phyloP scores from a whole-genome alignment of 2,113 vertebrate genomes.

The Agapornis roseicollis region DNA sequence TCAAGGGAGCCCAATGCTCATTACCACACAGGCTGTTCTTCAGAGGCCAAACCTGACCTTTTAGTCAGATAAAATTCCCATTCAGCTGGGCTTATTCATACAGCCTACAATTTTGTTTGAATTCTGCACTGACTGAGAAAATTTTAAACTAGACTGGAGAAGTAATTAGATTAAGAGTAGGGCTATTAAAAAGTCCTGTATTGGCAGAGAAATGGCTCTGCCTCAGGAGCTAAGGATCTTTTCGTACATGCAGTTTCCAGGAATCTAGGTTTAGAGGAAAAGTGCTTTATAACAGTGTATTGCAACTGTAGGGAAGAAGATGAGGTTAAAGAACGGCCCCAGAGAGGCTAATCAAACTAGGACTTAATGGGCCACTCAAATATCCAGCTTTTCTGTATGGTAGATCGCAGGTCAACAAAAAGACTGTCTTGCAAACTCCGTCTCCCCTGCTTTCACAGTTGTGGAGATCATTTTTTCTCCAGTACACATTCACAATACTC shows the following conservation, averaged over 20 bases:
- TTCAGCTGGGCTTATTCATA: conserved; percentile 18
- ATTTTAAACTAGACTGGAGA: background rate
- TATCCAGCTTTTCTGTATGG: background rate
- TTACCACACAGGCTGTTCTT: conserved; percentile 8
- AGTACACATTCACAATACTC: background rate
- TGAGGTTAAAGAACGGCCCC: background rate
- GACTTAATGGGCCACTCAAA: background rate
- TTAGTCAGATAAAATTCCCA: conserved; percentile 28
- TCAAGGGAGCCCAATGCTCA: background rate
- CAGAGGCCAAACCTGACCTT: conserved; percentile 21
- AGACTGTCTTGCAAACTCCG: background rate
- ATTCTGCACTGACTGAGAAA: background rate
- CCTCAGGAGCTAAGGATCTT: background rate
- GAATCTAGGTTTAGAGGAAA: background rate
- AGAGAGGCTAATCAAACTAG: background rate
- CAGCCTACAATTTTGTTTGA: conserved; percentile 16
- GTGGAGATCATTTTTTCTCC: background rate
- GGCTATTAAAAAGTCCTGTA: background rate
- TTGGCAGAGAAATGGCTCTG: background rate
- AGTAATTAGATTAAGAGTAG: conserved; percentile 3
- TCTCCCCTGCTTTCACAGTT: background rate
- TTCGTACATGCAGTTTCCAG: background rate
- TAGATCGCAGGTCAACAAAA: background rate
- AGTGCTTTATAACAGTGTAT: background rate
- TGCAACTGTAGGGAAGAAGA: background rate